These are phyloP conservation scores for Chymomyza amoena DNA, from an alignment of 2,888 invertebrate species.

Conservation along the genomic window DNA sequence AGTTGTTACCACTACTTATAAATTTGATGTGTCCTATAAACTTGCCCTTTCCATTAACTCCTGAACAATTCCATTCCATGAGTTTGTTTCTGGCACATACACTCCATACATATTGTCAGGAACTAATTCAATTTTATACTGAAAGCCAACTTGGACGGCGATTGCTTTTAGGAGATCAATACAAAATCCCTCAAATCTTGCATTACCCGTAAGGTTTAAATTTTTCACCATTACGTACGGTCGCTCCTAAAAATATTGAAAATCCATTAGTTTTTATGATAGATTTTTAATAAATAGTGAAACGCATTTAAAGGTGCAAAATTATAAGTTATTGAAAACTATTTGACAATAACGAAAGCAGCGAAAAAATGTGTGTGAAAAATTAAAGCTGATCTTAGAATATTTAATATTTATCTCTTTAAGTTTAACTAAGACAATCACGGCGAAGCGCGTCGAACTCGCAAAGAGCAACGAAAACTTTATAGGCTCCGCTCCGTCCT, in stretches of 20 bases:
- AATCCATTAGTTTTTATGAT: neutral
- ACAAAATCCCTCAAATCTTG: conserved; percentile 93
- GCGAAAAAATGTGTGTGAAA: no score
- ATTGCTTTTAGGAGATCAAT: conserved; percentile 92
- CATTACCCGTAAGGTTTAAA: conserved; percentile 91
- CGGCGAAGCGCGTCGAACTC: no score
- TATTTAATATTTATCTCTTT: no score
- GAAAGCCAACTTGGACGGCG: conserved; percentile 90
- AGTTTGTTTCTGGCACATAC: conserved; percentile 90
- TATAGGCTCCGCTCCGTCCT: no score
- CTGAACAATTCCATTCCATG: conserved; percentile 94
- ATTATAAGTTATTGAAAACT: no score
- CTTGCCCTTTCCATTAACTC: conserved; percentile 91
- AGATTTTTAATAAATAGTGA: no score
- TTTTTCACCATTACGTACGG: conserved; percentile 95
- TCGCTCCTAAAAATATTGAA: conserved; percentile 84
- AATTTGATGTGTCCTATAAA: conserved; percentile 8
- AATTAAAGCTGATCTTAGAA: no score
- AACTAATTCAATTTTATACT: conserved; percentile 89
- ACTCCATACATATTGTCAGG: conserved; percentile 95
- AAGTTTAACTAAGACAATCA: no score
- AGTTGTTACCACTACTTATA: neutral
- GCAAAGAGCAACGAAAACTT: no score
- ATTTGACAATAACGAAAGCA: no score
- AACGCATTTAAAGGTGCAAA: no score